Evolutionary conservation across 2,797 vertebrate species (phyloP), one percentile per base, ranked within the genome.

Genomic region (Microctenopoma lineatum): DNA sequence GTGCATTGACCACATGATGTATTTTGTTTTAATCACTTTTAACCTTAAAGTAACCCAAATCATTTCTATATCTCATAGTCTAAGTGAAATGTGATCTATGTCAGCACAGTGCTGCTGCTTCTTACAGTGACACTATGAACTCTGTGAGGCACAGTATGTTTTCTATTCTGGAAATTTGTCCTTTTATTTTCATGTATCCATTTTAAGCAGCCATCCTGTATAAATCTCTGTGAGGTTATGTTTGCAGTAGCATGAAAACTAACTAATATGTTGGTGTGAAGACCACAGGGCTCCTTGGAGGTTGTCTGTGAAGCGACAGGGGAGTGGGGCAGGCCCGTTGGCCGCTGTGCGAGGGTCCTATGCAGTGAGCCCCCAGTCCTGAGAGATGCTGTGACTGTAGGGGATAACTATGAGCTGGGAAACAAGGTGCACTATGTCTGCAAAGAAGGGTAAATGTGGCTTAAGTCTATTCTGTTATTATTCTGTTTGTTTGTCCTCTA

Each of bases 391-490:
- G 58, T 90, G 64, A 83, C 91, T 45, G 79, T 59, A 0, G 97
- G 97, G 55, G 91, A 88, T 67, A 95, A 95, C 90, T 97, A 94
- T 57, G 97, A 96, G 50, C 94, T 96, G 84, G 96, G 96, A 77
- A 95, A 87, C 92, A 92, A 70, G 0, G 93, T 98, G 84, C 93
- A 95, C 88, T 99, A 98, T 73, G 90, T 75, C 27, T 99, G 98
- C 92, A 98, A 96, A 92, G 95, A 99, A 94, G 98, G 98, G 98
- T 99, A 95, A 90, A 92, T 93, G 70, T 73, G 50, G 38, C 64
- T 54, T 38, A 60, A 52, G 51, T 79, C 53, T 67, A 27, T 21
- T 21, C 21, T 21, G 21, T 21, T 21, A 21, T 21, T 21, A 21
- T 21, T 21, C 21, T 21, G 21, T 21, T 21, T 21, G 21, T 21